Percentiles rank a stretch among this genome's conserved stretches.
Evolutionary conservation across 1,140 invertebrate species (phyloP).

Genomic region (Hyles vespertilio): DNA sequence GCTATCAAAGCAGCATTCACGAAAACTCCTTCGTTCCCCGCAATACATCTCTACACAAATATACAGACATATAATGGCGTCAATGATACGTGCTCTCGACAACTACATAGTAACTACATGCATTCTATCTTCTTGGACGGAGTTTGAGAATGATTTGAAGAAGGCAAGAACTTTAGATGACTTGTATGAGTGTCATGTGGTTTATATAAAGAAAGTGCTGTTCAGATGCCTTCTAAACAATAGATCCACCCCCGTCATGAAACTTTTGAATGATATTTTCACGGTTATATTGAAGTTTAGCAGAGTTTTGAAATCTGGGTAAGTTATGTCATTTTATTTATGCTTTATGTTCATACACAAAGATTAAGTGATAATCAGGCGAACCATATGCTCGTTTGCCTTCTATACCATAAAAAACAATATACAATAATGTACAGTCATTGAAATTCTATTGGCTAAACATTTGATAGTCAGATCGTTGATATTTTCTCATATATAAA

Average conservation of each 20-base stretch:
- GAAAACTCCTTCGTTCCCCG: constrained; percentile 71
- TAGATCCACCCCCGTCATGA: constrained; percentile 79
- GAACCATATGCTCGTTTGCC: too few relatives aligned
- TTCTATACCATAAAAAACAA: too few relatives aligned
- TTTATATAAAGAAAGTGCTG: constrained; percentile 83
- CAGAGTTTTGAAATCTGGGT: constrained; percentile 66
- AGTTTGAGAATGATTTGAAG: constrained; percentile 81
- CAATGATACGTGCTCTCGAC: constrained; percentile 82
- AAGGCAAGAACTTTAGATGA: constrained; percentile 80
- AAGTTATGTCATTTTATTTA: constrained; percentile 22
- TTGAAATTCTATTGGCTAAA: too few relatives aligned
- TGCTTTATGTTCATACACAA: neutral
- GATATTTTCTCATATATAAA: too few relatives aligned
- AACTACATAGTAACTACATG: constrained; percentile 84
- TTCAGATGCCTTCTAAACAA: constrained; percentile 83
- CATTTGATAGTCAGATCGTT: too few relatives aligned
- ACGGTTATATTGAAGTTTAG: constrained; percentile 84
- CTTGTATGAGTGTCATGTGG: constrained; percentile 81
- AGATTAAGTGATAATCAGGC: too few relatives aligned
- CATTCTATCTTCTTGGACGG: constrained; percentile 81
- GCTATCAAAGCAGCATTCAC: constrained; percentile 60
- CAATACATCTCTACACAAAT: constrained; percentile 80
- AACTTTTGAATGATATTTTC: constrained; percentile 81
- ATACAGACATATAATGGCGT: constrained; percentile 83
- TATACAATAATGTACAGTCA: too few relatives aligned